These are phyloP conservation scores for Monochamus saltuarius DNA, from an alignment of 1,140 invertebrate species.

Conservation along the genomic window DNA sequence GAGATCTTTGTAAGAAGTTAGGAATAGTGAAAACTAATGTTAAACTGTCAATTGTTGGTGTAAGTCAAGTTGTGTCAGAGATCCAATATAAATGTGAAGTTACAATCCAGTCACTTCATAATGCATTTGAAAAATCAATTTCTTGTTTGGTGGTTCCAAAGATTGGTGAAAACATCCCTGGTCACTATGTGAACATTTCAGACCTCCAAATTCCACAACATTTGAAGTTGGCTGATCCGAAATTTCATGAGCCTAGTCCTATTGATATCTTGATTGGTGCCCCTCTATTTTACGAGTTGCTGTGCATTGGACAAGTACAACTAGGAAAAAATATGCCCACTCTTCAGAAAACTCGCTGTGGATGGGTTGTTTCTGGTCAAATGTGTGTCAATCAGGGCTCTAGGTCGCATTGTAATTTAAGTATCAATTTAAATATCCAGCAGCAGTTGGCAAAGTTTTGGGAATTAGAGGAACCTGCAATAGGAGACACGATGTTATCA, in stretches of 20 bases:
- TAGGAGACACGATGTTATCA: background rate
- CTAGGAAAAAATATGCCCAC: constrained; percentile 13
- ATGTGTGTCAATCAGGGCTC: background rate
- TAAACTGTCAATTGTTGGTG: background rate
- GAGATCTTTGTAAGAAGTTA: too few species aligned
- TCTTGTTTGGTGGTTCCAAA: background rate
- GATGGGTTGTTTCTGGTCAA: constrained; percentile 17
- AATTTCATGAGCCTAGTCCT: background rate
- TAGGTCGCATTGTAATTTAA: background rate
- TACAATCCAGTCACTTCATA: background rate
- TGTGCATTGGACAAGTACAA: background rate
- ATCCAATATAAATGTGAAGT: too few species aligned
- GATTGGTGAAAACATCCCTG: background rate
- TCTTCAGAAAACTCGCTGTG: constrained; percentile 17
- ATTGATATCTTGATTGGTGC: constrained; percentile 17
- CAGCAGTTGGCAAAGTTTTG: constrained; percentile 12
- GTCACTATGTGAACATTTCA: background rate
- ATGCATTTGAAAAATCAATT: background rate
- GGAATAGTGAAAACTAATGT: background rate
- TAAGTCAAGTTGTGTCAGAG: constrained; percentile 6
- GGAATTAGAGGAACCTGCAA: constrained; percentile 19
- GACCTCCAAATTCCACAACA: background rate
- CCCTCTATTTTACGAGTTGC: constrained; percentile 12
- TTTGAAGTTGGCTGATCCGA: constrained; percentile 1
- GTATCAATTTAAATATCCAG: constrained; percentile 3